A percentile compares a stretch with the other conserved stretches of the same genome.
Evolutionary conservation across 1,140 invertebrate genomes (phyloP).

Genomic region (Panagrolaimus sp.): DNA sequence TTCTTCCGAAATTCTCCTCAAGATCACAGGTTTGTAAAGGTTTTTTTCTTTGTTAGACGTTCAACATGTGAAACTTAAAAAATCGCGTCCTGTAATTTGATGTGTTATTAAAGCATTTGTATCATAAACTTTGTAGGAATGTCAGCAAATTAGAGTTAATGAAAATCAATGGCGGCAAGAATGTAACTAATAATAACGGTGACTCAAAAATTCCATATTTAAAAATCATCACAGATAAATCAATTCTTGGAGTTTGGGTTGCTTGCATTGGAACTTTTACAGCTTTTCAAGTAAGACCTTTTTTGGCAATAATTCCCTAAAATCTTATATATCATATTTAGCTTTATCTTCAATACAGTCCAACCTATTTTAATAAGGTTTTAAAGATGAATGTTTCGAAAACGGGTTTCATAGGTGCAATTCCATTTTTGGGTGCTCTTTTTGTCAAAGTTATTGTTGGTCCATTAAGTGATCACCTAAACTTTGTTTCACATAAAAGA

Average conservation of each 20-base stretch:
- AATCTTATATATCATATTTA: slow-evolving; percentile 25
- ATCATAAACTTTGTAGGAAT: slow-evolving; percentile 13
- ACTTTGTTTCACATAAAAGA: slow-evolving; percentile 23
- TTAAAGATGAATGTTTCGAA: slow-evolving; percentile 37
- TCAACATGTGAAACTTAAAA: too few species aligned
- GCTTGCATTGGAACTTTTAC: slow-evolving; percentile 28
- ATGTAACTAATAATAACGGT: background rate
- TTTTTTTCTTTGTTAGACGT: too few species aligned
- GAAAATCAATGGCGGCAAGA: slow-evolving; percentile 15
- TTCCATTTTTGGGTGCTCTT: slow-evolving; percentile 35
- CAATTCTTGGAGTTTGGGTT: slow-evolving; percentile 29
- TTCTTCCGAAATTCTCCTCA: slow-evolving; percentile 41
- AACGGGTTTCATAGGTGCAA: slow-evolving; percentile 43
- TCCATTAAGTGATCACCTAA: slow-evolving; percentile 35
- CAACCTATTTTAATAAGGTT: slow-evolving; percentile 55
- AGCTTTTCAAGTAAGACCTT: background rate
- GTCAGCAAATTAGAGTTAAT: slow-evolving; percentile 14
- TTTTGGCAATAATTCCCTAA: background rate
- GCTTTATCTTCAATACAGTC: slow-evolving; percentile 52
- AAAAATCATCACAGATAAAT: slow-evolving; percentile 24
- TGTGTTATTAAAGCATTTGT: too few species aligned
- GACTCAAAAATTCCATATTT: slow-evolving; percentile 17
- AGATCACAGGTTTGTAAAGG: slow-evolving; percentile 23
- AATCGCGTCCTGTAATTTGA: too few species aligned
- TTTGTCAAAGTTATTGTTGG: slow-evolving; percentile 46